Base-by-base conservation (phyloP, 2,888 invertebrate genomes). In the Brachycybe producta region DNA sequence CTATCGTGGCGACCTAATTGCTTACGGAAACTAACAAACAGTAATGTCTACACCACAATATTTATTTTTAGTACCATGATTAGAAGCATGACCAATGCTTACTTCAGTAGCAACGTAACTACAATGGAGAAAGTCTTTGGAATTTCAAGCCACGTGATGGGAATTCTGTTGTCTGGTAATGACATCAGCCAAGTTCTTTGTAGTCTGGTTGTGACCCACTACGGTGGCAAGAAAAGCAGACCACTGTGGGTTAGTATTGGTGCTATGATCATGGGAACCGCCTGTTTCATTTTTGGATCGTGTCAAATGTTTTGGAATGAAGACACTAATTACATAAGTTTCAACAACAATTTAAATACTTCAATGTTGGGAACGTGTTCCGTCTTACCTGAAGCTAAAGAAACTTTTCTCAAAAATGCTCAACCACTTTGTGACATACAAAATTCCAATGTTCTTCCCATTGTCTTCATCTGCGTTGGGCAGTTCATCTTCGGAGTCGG, bases 181-280 rank as follows among this genome's bases (percentile, higher is more conserved):
- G 82, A 82, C 62, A 75, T 82, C 55, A 80, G 80, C 59, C 78
- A 78, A 62, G 69, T 81, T 51, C 69, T 81, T 57, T 75, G 78
- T 26, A 78, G 80, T 2, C 73, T 78, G 17, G 70, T 77, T 21
- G 64, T 82, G 53, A 77, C 78, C 55, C 81, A 81, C 61, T 80
- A 80, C 61, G 79, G 78, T 19, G 79, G 79, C 54, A 73, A 75
- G 60, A 78, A 79, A 35, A 80, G 81, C 66, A 70, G 81, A 54
- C 82, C 83, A 1, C 67, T 80, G 59, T 81, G 81, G 80, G 79
- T 82, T 61, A 79, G 79, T 3, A 69, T 78, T 54, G 79, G 79
- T 15, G 75, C 77, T 35, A 67, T 75, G 47, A 73, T 74, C 3
- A 75, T 77, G 23, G 78, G 79, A 0, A 61, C 75, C 2, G 80